Conservation (phyloP, 37 sponge, comb jelly and placozoan genomes). For the Beroe ovata region DNA sequence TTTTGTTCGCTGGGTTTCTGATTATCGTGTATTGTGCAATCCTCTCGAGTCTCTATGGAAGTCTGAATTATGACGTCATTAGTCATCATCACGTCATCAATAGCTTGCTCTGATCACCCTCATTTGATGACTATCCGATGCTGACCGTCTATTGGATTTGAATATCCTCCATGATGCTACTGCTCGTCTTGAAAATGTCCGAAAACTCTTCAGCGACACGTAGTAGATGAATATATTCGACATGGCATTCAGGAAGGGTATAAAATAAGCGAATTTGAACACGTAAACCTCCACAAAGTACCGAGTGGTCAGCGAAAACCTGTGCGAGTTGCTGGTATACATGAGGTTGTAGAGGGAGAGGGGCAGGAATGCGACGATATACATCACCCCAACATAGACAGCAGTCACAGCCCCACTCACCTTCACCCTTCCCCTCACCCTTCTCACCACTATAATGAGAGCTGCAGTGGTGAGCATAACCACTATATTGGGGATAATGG, state of each 20-base stretch:
- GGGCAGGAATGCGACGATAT: neutral
- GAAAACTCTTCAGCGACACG: neutral
- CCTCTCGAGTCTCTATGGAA: too few species aligned
- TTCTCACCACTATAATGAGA: neutral
- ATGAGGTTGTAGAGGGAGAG: neutral
- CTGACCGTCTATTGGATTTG: too few species aligned
- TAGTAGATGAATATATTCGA: neutral
- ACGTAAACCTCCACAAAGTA: neutral
- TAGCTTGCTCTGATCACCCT: too few species aligned
- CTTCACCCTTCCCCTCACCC: neutral
- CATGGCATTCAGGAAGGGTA: neutral
- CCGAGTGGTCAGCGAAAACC: neutral
- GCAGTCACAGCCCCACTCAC: neutral
- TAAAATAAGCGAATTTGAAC: neutral
- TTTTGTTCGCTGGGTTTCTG: too few species aligned
- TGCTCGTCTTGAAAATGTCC: too few species aligned
- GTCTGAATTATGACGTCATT: too few species aligned
- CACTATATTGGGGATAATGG: neutral
- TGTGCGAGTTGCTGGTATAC: neutral
- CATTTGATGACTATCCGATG: too few species aligned
- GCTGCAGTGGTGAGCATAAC: neutral
- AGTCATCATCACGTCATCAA: too few species aligned
- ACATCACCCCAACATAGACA: neutral
- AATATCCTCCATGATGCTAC: too few species aligned
- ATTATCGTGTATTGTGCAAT: too few species aligned